Base-by-base conservation (phyloP, 2,888 invertebrate genomes). In the Biston stratarius region DNA sequence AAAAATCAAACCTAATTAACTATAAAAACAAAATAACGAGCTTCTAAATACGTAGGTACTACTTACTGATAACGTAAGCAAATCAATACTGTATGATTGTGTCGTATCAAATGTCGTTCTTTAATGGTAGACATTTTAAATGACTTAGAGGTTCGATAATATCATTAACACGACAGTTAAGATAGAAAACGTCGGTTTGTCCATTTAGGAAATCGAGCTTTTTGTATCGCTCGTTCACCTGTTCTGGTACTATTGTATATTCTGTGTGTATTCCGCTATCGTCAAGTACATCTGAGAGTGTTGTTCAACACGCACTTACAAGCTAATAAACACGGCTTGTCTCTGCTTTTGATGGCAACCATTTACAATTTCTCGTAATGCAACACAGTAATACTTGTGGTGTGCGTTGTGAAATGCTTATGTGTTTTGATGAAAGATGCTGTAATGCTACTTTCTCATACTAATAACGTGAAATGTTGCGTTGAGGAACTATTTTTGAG, bases 281-380 rank as follows among this genome's bases (percentile, higher is more conserved):
- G 74, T 72, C 74, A 80, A 83, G 81, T 81, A 78, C 78, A 87
- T 87, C 89, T 57, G 67, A 70, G 67, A 70, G 67, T 60, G 67
- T 68, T 60, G 64, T 57, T 40, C 67, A 65, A 75, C 67, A 75
- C 76, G 75, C 70, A 67, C 64, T 67, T 74, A 71, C 73, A 74
- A 75, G 78, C 66, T 81, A 79, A 83, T 84, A 83, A 83, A 85
- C 84, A 86, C 80, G 79, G 81, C 82, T 79, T 79, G 78, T 77
- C 77, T 74, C 68, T 72, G 40, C 58, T 66, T 69, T 71, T 73
- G 78, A 77, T 76, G 71, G 71, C 73, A 63, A 73, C 75, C 78
- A 81, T 82, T 80, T 79, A 82, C 78, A 78, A 78, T 80, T 82
- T 80, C 78, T 79, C 74, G 75, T 79, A 77, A 84, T 82, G 81